phyloP scores from a whole-genome alignment of 2,113 vertebrate genomes.

The Dryoscopus gambensis region DNA sequence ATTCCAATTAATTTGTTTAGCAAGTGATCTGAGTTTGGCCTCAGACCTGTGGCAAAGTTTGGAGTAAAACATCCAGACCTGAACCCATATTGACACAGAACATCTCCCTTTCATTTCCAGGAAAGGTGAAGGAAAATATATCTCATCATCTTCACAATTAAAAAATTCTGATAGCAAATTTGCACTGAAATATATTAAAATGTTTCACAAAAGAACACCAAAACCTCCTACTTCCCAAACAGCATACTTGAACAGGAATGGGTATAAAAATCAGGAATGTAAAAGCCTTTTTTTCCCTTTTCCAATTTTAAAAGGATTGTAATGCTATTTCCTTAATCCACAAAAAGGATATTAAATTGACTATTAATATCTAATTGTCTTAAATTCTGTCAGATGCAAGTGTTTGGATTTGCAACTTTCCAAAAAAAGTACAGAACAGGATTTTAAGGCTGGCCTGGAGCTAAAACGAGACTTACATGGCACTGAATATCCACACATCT shows the following conservation, averaged over 20 bases:
- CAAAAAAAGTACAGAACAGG: neutral
- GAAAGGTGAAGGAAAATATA: neutral
- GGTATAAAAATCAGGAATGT: neutral
- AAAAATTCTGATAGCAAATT: neutral
- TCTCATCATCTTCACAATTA: neutral
- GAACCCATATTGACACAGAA: neutral
- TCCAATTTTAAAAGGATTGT: neutral
- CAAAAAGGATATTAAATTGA: neutral
- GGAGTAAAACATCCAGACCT: neutral
- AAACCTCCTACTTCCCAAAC: fast-evolving
- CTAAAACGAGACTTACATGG: neutral
- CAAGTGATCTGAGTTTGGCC: neutral
- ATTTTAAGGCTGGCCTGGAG: neutral
- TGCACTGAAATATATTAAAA: neutral
- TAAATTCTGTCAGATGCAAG: neutral
- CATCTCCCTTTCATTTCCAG: neutral
- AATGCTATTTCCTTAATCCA: neutral
- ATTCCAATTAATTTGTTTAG: neutral
- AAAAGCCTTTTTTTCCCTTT: neutral
- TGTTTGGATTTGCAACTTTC: neutral
- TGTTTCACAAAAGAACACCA: neutral
- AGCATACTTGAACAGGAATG: neutral
- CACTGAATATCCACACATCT: neutral
- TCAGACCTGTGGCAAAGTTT: neutral
- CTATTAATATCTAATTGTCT: neutral